Evolutionary conservation across 2,888 invertebrate genomes (phyloP).

Genomic region (Podabrus alpinus): DNA sequence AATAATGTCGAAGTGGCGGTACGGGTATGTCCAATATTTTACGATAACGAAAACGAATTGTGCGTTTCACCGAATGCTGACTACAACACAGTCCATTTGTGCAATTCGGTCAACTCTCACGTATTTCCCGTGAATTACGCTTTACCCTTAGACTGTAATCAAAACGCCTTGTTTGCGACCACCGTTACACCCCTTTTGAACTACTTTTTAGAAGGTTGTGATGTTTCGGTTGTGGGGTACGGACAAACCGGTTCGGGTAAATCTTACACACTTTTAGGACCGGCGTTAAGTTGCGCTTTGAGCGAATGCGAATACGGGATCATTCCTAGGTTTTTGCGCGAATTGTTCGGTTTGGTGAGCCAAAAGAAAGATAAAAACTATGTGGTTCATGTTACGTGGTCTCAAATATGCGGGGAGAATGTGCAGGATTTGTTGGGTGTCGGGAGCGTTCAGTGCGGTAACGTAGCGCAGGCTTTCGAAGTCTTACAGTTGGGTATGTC

Average conservation of each 20-base stretch:
- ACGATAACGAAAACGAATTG: conserved; percentile 59
- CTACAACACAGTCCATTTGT: conserved; percentile 63
- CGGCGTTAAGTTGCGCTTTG: conserved; percentile 64
- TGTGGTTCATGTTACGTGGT: conserved; percentile 72
- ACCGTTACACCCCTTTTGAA: conserved; percentile 69
- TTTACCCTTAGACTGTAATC: conserved; percentile 64
- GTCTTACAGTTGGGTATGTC: conserved; percentile 70
- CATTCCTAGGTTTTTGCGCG: conserved; percentile 72
- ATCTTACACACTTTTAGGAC: conserved; percentile 74
- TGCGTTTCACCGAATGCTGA: conserved; percentile 65
- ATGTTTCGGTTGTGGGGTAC: conserved; percentile 73
- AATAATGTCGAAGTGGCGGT: conserved; percentile 75
- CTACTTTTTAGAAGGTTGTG: conserved; percentile 73
- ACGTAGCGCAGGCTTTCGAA: conserved; percentile 71
- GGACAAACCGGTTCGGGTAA: conserved; percentile 71
- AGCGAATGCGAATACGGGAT: conserved; percentile 74
- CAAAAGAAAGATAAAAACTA: conserved; percentile 68
- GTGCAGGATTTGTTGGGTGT: conserved; percentile 62
- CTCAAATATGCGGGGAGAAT: conserved; percentile 72
- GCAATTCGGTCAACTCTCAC: conserved; percentile 58
- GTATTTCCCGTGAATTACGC: conserved; percentile 62
- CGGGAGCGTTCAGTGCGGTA: conserved; percentile 62
- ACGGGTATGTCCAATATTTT: conserved; percentile 65
- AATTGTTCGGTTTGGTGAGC: conserved; percentile 69
- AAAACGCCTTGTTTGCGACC: conserved; percentile 66